These are phyloP conservation scores for Sycophila texana DNA, from an alignment of 2,888 invertebrate genomes.

Conservation along the genomic window DNA sequence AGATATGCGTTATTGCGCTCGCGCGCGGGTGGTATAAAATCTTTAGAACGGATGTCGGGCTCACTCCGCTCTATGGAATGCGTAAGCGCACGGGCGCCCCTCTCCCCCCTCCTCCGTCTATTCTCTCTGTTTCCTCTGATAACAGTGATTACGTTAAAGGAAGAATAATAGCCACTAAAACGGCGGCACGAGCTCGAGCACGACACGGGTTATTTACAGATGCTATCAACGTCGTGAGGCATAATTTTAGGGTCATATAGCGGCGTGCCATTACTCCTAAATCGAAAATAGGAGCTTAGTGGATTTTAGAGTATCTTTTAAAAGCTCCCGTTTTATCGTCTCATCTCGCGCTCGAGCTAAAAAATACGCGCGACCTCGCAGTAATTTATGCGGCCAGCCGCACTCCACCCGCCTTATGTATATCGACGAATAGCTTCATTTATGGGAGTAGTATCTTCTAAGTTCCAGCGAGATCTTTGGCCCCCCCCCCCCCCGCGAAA, in stretches of 20 bases:
- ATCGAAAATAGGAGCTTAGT: slow-evolving; percentile 49
- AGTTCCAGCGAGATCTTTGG: not conserved
- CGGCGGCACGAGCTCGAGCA: slow-evolving; percentile 17
- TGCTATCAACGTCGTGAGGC: slow-evolving; percentile 43
- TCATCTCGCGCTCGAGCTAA: not conserved
- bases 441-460: not conserved
- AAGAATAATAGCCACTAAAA: slow-evolving; percentile 55
- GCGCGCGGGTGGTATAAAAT: not conserved
- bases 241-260: slow-evolving; percentile 49
- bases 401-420: not conserved
- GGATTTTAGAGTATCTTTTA: slow-evolving; percentile 41
- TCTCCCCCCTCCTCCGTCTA: not conserved
- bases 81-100: not conserved
- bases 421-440: not conserved
- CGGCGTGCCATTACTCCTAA: slow-evolving; percentile 44
- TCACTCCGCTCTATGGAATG: not conserved
- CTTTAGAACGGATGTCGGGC: not conserved
- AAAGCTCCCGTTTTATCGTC: slow-evolving; percentile 30
- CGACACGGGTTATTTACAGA: slow-evolving; percentile 51
- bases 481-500: no score
- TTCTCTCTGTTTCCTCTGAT: slow-evolving; percentile 22
- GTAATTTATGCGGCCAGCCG: not conserved
- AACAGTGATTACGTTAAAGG: slow-evolving; percentile 52
- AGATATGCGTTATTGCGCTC: not conserved
- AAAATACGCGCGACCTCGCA: not conserved